These are phyloP conservation scores for Physella acuta DNA, from an alignment of 1,140 invertebrate species.

Conservation along the genomic window DNA sequence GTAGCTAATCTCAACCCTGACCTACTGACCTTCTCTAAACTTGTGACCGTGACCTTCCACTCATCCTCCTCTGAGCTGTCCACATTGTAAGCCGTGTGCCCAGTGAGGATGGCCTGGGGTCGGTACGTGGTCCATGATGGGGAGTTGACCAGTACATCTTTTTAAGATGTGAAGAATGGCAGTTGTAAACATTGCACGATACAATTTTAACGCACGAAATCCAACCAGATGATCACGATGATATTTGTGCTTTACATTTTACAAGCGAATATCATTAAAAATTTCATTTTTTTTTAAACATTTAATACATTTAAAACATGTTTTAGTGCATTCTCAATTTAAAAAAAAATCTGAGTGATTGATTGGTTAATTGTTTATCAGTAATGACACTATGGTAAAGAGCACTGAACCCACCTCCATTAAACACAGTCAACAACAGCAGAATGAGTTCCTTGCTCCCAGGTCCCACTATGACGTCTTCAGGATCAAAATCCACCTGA, in stretches of 20 bases:
- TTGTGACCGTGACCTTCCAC: conserved; percentile 49
- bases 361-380: too few species aligned
- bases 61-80: conserved; percentile 33
- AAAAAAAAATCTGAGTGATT: too few species aligned
- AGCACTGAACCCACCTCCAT: conserved; percentile 56
- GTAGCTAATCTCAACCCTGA: too few species aligned
- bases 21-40: conserved; percentile 48
- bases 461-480: conserved; percentile 52
- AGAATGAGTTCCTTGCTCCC: conserved; percentile 59
- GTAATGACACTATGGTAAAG: too few species aligned
- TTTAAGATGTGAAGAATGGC: background rate
- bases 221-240: too few species aligned
- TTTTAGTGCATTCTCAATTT: too few species aligned
- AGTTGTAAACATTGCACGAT: background rate
- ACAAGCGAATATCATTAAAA: too few species aligned
- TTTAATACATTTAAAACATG: too few species aligned
- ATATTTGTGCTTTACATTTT: too few species aligned
- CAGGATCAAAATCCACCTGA: conserved; percentile 39
- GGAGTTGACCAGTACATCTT: conserved; percentile 53
- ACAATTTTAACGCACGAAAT: too few species aligned
- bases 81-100: conserved; percentile 39
- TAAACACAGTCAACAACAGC: conserved; percentile 51
- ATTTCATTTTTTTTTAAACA: too few species aligned
- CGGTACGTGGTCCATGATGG: conserved; percentile 56
- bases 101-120: conserved; percentile 47